Evolutionary conservation across 2,113 vertebrate genomes (phyloP).

Genomic region (Scolopax mira): DNA sequence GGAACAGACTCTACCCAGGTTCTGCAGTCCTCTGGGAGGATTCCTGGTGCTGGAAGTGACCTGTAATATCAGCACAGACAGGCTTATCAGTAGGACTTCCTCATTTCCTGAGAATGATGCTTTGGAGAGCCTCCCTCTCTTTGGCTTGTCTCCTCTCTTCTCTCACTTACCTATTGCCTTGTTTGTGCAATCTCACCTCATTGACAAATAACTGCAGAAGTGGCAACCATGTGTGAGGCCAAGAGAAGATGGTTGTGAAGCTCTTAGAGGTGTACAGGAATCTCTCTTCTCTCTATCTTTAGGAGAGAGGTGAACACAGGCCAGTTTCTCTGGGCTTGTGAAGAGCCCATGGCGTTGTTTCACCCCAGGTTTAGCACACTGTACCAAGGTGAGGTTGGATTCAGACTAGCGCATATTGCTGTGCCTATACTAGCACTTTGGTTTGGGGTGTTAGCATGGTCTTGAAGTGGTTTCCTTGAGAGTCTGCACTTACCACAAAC

Average conservation of each 20-base stretch:
- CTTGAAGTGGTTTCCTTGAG: neutral
- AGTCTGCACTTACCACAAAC: neutral
- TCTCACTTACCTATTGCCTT: neutral
- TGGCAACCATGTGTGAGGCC: rapidly evolving
- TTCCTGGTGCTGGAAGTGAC: neutral
- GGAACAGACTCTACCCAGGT: neutral
- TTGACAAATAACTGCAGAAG: neutral
- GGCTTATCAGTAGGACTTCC: neutral
- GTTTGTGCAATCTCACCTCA: neutral
- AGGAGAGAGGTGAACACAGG: neutral
- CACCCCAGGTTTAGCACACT: neutral
- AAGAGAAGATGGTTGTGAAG: neutral
- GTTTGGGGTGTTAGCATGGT: neutral
- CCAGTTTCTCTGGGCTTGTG: neutral
- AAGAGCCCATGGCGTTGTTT: neutral
- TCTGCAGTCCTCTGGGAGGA: neutral
- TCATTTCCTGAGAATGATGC: rapidly evolving
- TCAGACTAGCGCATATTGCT: neutral
- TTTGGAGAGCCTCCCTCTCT: neutral
- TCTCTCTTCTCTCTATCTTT: neutral
- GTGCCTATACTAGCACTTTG: neutral
- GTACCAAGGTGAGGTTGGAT: neutral
- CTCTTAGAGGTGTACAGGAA: neutral
- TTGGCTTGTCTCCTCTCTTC: neutral
- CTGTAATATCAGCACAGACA: neutral